These are phyloP conservation scores for Caenorhabditis imperialis DNA, from an alignment of 2,888 invertebrate species.

Conservation along the genomic window DNA sequence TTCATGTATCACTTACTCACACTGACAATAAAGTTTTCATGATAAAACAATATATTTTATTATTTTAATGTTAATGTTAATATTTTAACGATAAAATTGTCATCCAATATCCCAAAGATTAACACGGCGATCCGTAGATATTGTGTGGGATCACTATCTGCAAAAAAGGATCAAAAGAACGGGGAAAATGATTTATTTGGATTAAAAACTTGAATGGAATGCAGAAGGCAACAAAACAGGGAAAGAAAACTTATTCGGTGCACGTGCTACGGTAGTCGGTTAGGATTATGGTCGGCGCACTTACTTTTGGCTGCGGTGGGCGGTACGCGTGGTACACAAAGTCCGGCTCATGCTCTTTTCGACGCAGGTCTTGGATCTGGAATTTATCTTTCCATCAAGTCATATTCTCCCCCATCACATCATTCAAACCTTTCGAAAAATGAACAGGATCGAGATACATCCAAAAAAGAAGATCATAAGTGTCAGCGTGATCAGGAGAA, in stretches of 20 bases:
- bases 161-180: conserved; percentile 12
- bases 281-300: conserved; percentile 42
- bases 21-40: conserved; percentile 9
- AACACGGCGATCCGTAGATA: conserved; percentile 55
- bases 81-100: too few relatives aligned
- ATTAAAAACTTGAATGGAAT: conserved; percentile 13
- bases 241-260: conserved; percentile 14
- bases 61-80: too few relatives aligned
- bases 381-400: too few relatives aligned
- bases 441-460: conserved; percentile 44
- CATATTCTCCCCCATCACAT: neutral
- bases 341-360: conserved; percentile 52
- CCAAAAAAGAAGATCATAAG: conserved; percentile 56
- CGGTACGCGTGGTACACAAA: conserved; percentile 57
- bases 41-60: conserved; percentile 28
- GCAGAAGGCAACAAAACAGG: neutral
- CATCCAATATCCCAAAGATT: conserved; percentile 5
- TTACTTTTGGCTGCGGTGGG: conserved; percentile 54
- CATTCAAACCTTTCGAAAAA: conserved; percentile 44
- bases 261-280: conserved; percentile 42
- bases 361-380: conserved; percentile 50
- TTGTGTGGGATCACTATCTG: conserved; percentile 50
- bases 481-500: conserved; percentile 49
- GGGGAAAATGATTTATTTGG: conserved; percentile 33
- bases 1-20: conserved; percentile 5